These are phyloP conservation scores for Nyctibius grandis DNA, from an alignment of 2,797 vertebrate species.

Conservation along the genomic window DNA sequence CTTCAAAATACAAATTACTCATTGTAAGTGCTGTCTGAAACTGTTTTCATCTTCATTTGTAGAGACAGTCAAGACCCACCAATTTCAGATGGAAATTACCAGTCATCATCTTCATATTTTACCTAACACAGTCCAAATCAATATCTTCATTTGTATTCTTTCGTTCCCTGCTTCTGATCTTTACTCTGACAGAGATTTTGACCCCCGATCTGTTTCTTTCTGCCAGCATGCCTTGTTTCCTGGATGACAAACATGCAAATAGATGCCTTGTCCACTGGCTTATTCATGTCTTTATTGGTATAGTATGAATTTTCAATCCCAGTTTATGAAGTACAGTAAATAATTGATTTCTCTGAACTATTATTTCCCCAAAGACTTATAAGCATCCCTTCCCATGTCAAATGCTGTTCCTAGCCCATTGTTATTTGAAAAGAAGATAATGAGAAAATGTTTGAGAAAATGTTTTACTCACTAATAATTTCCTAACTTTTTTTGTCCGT, in stretches of 20 bases:
- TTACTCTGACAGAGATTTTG: not conserved
- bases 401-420: not conserved
- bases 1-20: not conserved
- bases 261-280: not conserved
- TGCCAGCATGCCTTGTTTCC: not conserved
- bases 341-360: not conserved
- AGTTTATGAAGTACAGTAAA: not conserved
- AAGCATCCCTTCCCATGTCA: not conserved
- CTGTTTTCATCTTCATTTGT: not conserved
- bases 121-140: not conserved
- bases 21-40: not conserved
- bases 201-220: not conserved
- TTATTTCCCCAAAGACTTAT: not conserved
- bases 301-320: not conserved
- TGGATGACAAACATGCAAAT: not conserved
- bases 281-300: not conserved
- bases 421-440: not conserved
- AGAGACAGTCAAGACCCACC: not conserved
- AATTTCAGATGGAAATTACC: not conserved
- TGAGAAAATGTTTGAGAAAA: not conserved
- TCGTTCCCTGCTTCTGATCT: not conserved
- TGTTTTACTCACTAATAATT: not conserved
- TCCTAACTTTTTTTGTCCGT: not conserved
- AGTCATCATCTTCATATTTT: not conserved
- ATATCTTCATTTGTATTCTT: not conserved